phyloP scores from a whole-genome alignment of 2,888 invertebrate species.

The Trachelus troglodyta region DNA sequence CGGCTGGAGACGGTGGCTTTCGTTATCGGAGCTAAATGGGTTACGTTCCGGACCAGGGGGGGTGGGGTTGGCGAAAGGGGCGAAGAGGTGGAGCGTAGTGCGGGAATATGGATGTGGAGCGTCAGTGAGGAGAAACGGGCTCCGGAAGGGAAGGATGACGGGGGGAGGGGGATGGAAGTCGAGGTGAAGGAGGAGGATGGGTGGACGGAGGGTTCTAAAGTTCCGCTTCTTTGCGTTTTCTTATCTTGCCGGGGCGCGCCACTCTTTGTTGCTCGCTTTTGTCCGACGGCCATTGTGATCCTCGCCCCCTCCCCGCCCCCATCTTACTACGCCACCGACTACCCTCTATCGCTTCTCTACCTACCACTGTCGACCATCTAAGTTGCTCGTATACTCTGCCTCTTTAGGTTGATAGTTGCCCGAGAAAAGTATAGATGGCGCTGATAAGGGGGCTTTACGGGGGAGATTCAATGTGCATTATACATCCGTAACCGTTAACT shows the following conservation, averaged over 20 bases:
- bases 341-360: constrained; percentile 1
- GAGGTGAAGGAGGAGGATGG: not conserved
- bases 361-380: constrained; percentile 8
- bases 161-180: no score
- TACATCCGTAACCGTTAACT: no score
- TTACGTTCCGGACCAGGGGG: constrained; percentile 30
- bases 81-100: not conserved
- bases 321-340: not conserved
- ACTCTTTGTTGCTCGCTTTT: constrained; percentile 44
- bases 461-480: no score
- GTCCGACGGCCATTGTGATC: constrained; percentile 38
- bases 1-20: constrained; percentile 26
- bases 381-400: not conserved
- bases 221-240: constrained; percentile 38
- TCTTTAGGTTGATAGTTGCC: constrained; percentile 9
- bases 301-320: constrained; percentile 10
- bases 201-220: constrained; percentile 24
- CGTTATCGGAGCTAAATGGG: constrained; percentile 43
- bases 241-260: constrained; percentile 28
- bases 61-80: not conserved
- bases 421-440: no score
- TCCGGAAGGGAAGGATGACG: no score
- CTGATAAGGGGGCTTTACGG: no score
- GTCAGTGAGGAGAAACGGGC: no score
- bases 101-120: no score